Evolutionary conservation across 2,797 vertebrate species (phyloP), one percentile per base, ranked within the genome.

Genomic region (Microhierax caerulescens): DNA sequence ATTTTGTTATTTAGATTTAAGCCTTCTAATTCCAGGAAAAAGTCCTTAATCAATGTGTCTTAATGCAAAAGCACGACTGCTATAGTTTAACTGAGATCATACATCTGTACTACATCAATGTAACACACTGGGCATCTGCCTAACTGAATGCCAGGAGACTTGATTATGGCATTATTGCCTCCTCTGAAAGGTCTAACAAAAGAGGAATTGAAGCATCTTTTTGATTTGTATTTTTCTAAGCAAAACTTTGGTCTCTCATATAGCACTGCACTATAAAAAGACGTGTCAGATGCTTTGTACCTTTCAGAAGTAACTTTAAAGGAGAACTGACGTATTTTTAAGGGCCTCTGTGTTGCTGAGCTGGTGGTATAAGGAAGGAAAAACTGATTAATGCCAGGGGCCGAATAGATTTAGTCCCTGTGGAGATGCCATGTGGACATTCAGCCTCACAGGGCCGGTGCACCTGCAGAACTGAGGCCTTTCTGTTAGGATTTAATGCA

Each of bases 1-100:
- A 94, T 94, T 94, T 61, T 63, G 27, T 70, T 87, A 67, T 84
- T 96, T 85, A 77, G 69, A 72, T 88, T 90, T 90, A 92, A 91
- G 41, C 34, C 27, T 93, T 74, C 74, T 74, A 80, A 91, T 91
- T 96, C 63, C 77, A 91, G 89, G 83, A 91, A 92, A 68, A 95
- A 56, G 50, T 39, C 48, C 60, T 96, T 83, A 85, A 96, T 95
- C 77, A 79, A 65, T 43, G 37, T 48, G 51, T 77, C 77, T 92
- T 59, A 70, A 94, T 87, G 90, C 15, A 87, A 79, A 93, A 82
- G 15, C 34, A 30, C 6, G 72, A 45, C 39, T 68, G 54, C 32
- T 65, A 27, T 17, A 77, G 57, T 69, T 93, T 64, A 92, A 74
- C 48, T 69, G 80, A 87, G 77, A 50, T 53, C 70, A 82, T 68